Evolutionary conservation across 2,797 vertebrate genomes (phyloP), one percentile per base, ranked within the genome.

Genomic region (Lepilemur septentrionalis): DNA sequence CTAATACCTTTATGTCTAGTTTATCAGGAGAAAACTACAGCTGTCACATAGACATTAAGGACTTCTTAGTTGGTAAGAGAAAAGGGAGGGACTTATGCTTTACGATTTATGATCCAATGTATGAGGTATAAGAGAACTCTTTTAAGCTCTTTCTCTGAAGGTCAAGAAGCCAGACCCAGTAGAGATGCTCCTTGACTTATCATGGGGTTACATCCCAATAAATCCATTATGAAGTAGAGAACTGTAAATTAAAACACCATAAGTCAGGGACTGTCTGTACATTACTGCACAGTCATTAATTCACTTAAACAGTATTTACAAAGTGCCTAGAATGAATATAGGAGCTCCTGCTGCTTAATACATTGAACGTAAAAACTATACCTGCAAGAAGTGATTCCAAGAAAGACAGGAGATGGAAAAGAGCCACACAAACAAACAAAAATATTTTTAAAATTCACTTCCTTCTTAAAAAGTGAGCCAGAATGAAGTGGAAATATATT

Each of bases 241-340:
- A 57, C 7, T 79, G 50, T 10, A 55, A 35, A 79, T 79, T 17
- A 23, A 79, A 79, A n/a, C 13, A 79, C 1, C 23, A 2, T 38
- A 55, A 25, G 32, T 35, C 76, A 9, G 23, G 76, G n/a, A 55
- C 22, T 38, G 13, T 23, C 76, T 38, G 13, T 55, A 55, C 28
- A 76, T 35, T 10, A 92, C 35, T 52, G 12, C 28, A 28, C 9
- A 57, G 32, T 10, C 78, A 78, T 5, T 50, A 69, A 89, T 59
- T 88, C 59, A 78, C 35, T 81, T 88, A 50, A 61, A 67, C 72
- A 82, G 41, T 41, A 95, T 61, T 97, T 92, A 84, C 57, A 48
- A 59, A 83, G 22, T 76, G 32, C n/a, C 41, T 12, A 59, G 38
- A 52, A 57, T 38, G 72, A 91, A 87, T 41, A 69, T 25, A 79